These are phyloP conservation scores for Perodicticus potto DNA, from an alignment of 2,797 vertebrate genomes.

Conservation along the genomic window DNA sequence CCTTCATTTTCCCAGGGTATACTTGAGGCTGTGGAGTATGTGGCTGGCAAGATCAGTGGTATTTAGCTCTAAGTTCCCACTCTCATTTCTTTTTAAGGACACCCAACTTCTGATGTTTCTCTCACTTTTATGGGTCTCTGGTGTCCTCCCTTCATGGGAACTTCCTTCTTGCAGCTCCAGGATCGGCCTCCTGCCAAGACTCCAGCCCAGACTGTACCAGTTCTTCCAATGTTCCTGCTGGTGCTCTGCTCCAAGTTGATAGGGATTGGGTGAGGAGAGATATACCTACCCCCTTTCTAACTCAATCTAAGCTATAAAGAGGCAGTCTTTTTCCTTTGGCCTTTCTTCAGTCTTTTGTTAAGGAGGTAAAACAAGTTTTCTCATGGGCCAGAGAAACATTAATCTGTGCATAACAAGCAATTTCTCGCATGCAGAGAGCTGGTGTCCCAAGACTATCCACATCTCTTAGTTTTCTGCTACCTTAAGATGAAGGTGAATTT, in stretches of 20 bases:
- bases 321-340: not conserved
- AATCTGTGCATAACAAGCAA: conserved; percentile 9
- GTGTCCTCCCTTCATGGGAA: not conserved
- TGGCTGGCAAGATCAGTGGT: not conserved
- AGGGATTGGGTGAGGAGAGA: not conserved
- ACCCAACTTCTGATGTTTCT: not conserved
- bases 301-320: not conserved
- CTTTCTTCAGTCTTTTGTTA: conserved; percentile 31
- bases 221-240: not conserved
- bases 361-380: conserved; percentile 44
- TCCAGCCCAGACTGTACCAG: not conserved
- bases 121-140: not conserved
- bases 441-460: not conserved
- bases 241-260: not conserved
- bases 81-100: conserved; percentile 13
- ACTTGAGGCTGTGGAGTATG: not conserved
- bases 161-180: not conserved
- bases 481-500: not conserved
- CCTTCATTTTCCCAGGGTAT: not conserved
- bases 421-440: not conserved
- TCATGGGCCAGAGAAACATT: conserved; percentile 30
- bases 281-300: not conserved
- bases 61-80: not conserved
- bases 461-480: conserved; percentile 7
- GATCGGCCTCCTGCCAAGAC: not conserved